Evolutionary conservation across 2,113 vertebrate species (phyloP).

Genomic region (Vulpes vulpes): DNA sequence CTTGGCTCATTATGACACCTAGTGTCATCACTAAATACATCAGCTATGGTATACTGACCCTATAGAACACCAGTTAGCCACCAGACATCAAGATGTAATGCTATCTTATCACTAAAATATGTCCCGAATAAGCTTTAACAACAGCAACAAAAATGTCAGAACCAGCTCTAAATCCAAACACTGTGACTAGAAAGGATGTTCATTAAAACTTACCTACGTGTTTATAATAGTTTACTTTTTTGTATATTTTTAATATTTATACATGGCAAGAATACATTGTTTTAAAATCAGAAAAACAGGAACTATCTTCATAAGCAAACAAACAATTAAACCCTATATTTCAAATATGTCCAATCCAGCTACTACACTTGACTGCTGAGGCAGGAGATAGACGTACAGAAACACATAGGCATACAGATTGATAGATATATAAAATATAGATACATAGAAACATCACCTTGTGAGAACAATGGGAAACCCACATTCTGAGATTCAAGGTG

Average conservation of each 20-base stretch:
- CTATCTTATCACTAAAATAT: neutral
- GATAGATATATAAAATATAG: neutral
- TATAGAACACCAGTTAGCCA: neutral
- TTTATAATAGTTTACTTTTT: neutral
- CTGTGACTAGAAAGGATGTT: neutral
- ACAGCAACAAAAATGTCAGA: neutral
- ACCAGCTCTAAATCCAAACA: neutral
- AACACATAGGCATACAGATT: too few relatives aligned
- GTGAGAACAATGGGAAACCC: neutral
- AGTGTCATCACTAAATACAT: neutral
- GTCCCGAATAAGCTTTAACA: neutral
- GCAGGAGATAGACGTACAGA: rapidly evolving
- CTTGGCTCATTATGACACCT: neutral
- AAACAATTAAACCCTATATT: neutral
- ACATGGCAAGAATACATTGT: neutral
- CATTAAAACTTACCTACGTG: neutral
- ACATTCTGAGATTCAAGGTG: neutral
- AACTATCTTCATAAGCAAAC: neutral
- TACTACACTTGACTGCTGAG: neutral
- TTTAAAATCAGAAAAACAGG: neutral
- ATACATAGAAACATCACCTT: neutral
- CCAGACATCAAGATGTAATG: neutral
- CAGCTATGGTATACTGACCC: neutral
- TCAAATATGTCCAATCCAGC: neutral
- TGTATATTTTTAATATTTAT: neutral